These are phyloP conservation scores for Enteromius afrohamiltoni DNA, from an alignment of 2,797 vertebrate genomes.

Conservation along the genomic window DNA sequence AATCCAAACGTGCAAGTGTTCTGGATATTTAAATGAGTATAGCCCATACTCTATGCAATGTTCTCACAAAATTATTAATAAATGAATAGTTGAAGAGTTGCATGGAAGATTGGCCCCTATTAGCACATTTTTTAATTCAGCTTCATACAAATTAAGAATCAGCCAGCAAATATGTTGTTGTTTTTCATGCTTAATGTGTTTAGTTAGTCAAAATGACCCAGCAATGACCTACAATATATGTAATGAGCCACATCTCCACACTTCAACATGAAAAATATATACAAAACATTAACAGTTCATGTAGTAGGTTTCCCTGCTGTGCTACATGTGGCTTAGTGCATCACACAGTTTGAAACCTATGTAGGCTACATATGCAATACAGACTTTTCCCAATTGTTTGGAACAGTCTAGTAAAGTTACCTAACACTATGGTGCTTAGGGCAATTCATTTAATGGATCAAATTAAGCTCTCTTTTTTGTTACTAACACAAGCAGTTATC, in stretches of 20 bases:
- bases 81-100: background rate
- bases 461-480: too few species aligned
- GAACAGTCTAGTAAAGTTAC: background rate
- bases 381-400: background rate
- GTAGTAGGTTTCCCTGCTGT: background rate
- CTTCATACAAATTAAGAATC: background rate
- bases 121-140: background rate
- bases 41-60: background rate
- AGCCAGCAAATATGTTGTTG: constrained; percentile 1
- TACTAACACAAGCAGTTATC: background rate
- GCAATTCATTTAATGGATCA: background rate
- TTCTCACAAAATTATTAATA: background rate
- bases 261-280: constrained; percentile 2
- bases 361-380: background rate
- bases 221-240: background rate
- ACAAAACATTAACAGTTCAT: constrained; percentile 5
- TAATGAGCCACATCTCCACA: constrained; percentile 2
- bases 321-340: background rate
- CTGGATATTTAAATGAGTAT: background rate
- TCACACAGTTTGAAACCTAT: background rate
- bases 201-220: constrained; percentile 21
- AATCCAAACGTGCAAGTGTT: background rate
- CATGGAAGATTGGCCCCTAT: background rate
- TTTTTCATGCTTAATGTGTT: constrained; percentile 17
- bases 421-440: background rate